Evolutionary conservation across 1,140 invertebrate genomes (phyloP), one percentile per base, ranked within the genome.

Genomic region (Ostrea edulis): DNA sequence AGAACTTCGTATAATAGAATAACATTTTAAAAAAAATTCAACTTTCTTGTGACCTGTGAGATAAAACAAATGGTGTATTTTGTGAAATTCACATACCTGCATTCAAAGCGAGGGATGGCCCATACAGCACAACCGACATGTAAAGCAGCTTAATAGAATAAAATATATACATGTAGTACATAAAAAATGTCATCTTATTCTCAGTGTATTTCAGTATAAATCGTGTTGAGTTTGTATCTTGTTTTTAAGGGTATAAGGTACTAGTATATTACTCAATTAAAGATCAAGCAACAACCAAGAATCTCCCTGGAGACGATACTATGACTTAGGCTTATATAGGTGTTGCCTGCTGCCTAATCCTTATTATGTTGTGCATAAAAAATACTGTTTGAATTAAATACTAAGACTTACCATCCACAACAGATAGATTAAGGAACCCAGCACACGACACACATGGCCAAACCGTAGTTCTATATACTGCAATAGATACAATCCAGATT

Each of bases 71-170:
- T n/a, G 58, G 11, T 5, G 35, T 44, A 44, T 35, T 14, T 71
- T n/a, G 54, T 11, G 12, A 29, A 29, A 8, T 55, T 87, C 25
- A 54, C 82, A n/a, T 89, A 92, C 92, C 92, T 89, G 90, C 89
- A 88, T 90, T 92, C 8, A 92, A 68, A 52, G 98, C 98, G 87
- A 99, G 95, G 17, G 98, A 97, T n/a, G 98, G 98, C 2, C 98
- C 98, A 93, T 98, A 98, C 4, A 99, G 97, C 8, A 98, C 98
- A 7, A 99, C 97, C 2, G 98, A 97, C 55, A 98, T 98, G 93
- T 99, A 99, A 35, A 98, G 95, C 90, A 97, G 95, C 97, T 98
- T 94, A 84, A 93, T 92, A 55, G 87, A 85, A 84, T 82, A 82
- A 90, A 44, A 44, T 44, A 44, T 2, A 44, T 44, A 44, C 35